phyloP scores from a whole-genome alignment of 1,140 invertebrate genomes.

The Drosophila nebulosa region DNA sequence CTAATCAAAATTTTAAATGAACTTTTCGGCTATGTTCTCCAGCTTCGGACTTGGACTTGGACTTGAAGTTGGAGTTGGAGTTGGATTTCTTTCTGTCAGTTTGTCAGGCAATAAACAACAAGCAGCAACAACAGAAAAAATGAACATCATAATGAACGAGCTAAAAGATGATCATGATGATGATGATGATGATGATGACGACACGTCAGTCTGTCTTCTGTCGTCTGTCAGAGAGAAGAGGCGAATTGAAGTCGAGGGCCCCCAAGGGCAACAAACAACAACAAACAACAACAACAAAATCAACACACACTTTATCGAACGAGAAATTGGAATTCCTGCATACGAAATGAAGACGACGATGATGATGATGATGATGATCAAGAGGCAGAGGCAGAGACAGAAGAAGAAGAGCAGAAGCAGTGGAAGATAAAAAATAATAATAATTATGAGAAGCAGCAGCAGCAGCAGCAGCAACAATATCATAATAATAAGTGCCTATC shows the following conservation, averaged over 20 bases:
- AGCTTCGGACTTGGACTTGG: conserved; percentile 21
- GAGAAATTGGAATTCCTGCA: conserved; percentile 79
- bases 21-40: conserved; percentile 49
- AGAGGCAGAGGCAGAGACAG: conserved; percentile 5
- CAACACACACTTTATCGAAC: conserved; percentile 78
- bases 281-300: conserved; percentile 77
- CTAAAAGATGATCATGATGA: neutral
- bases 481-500: conserved; percentile 78
- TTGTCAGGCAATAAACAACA: conserved; percentile 73
- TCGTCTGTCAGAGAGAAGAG: conserved; percentile 30
- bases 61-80: too few relatives aligned
- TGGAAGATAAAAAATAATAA: conserved; percentile 53
- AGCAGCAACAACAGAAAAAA: conserved; percentile 29
- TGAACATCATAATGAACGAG: conserved; percentile 5
- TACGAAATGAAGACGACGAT: conserved; percentile 61
- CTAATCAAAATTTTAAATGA: conserved; percentile 71
- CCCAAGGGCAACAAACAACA: conserved; percentile 60
- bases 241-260: conserved; percentile 30
- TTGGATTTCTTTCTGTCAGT: conserved; percentile 45
- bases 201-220: conserved; percentile 56
- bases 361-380: neutral
- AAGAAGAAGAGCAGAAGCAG: conserved; percentile 9
- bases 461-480: conserved; percentile 74
- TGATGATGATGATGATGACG: conserved; percentile 48
- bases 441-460: conserved; percentile 62